Base-by-base conservation (phyloP, 1,140 invertebrate genomes). In the Sesamia nonagrioides region DNA sequence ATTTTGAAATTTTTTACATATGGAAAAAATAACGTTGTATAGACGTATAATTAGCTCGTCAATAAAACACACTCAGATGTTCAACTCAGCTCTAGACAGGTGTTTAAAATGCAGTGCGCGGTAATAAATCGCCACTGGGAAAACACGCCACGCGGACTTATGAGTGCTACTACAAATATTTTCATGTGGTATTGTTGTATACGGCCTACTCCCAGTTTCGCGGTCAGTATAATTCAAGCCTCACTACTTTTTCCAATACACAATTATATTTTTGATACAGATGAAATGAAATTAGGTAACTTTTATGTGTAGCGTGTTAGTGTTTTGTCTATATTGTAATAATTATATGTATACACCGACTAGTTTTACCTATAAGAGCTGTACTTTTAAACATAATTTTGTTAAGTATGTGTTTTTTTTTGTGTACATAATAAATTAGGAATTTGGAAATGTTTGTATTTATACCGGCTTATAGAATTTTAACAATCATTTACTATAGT, bases 201-300 rank as follows among this genome's bases (percentile, higher is more conserved):
- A 45, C 8, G 9, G 42, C 8, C 2, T 45, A 11, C 8, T 8
- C 9, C 11, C 45, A 0, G 13, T 2, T 15, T 4, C 15, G 11
- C 45, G 15, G 3, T 3, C 15, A n/a, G 15, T 50, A 50, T 50
- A n/a, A 50, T 50, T 6, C 15, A n/a, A 50, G 45, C 45, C 45
- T 50, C 2, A n/a, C 45, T n/a, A 50, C 42, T 69, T 69, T 54
- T 69, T 74, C 37, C 71, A 60, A 45, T 74, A 56, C 18, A 40
- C 42, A 66, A 18, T 15, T 74, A 58, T 74, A 74, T 74, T 74
- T 58, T 74, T 58, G 52, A 74, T 74, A 74, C 52, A 42, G 33
- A 74, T 56, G 6, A 56, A 58, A 74, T 74, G 50, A 58, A 40
- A 60, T 58, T 60, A 74, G 15, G 54, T 74, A 58, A 17, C n/a